Conservation (phyloP, 2,888 invertebrate genomes). For the Oegoconia quadripuncta region DNA sequence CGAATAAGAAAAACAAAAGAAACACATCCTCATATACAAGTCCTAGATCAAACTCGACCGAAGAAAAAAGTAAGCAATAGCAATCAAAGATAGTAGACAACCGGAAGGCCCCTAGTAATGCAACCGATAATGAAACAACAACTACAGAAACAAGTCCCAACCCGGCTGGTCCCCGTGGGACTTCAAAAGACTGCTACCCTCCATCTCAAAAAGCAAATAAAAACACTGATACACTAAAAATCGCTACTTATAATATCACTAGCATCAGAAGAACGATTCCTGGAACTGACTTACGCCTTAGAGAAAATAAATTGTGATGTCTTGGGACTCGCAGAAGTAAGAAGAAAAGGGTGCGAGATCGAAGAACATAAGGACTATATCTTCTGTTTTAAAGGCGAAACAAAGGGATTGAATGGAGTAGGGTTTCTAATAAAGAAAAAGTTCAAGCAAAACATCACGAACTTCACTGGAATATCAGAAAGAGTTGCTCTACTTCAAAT, state of each 20-base stretch:
- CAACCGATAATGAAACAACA: no score
- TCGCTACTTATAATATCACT: conserved; percentile 16
- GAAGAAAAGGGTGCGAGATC: not conserved
- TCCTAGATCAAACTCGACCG: no score
- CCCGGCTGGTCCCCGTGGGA: no score
- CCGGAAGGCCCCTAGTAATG: no score
- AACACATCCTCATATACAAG: no score
- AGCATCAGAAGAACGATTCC: conserved; percentile 7
- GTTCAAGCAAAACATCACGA: not conserved
- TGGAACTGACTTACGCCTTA: not conserved
- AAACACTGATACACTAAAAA: conserved; percentile 9
- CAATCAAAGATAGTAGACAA: no score
- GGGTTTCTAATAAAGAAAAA: not conserved
- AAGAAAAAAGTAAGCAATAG: no score
- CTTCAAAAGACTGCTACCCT: conserved; percentile 12
- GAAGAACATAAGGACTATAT: conserved; percentile 4
- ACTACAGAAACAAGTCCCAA: no score
- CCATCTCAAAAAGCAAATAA: no score
- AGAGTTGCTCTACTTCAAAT: no score
- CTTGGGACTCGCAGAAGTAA: not conserved
- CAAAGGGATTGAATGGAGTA: conserved; percentile 10
- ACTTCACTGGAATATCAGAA: conserved; percentile 3
- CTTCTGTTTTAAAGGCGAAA: conserved; percentile 13
- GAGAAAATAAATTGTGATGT: not conserved
- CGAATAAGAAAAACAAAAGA: no score